Percentiles rank a stretch among this genome's conserved stretches.
These are phyloP conservation scores for Ericerus pela DNA, from an alignment of 1,140 invertebrate genomes.

Conservation along the genomic window DNA sequence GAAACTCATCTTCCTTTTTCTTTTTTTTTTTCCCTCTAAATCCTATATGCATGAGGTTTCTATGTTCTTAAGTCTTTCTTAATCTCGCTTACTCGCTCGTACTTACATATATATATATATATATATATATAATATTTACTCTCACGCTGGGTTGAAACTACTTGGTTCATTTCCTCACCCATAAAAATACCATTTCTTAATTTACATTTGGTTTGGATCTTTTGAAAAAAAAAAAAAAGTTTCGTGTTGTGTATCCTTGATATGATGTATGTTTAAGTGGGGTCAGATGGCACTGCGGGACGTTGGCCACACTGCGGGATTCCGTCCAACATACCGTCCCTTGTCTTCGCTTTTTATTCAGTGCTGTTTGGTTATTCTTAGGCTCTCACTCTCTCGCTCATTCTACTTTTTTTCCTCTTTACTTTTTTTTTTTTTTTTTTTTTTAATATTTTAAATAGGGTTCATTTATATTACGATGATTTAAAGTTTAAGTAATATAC, in stretches of 20 bases:
- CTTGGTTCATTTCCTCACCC: conserved; percentile 9
- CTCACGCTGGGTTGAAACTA: conserved; percentile 7
- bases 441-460: too few species aligned
- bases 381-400: too few species aligned
- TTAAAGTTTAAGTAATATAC: conserved; percentile 10
- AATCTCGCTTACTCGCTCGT: background rate
- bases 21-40: too few species aligned
- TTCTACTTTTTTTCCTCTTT: too few species aligned
- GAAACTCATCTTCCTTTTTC: too few species aligned
- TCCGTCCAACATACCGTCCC: background rate
- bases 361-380: conserved; percentile 8
- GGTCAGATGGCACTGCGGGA: conserved; percentile 7
- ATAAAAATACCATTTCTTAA: conserved; percentile 12
- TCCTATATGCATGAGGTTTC: too few species aligned
- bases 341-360: background rate
- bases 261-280: conserved; percentile 11
- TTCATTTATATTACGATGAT: conserved; percentile 11
- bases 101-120: too few species aligned
- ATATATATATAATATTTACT: background rate
- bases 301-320: conserved; percentile 1
- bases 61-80: too few species aligned
- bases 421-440: too few species aligned
- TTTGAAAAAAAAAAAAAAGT: too few species aligned
- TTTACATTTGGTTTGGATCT: conserved; percentile 6
- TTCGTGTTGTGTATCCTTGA: conserved; percentile 8